Conservation (phyloP, 2,888 invertebrate genomes). For the Priocnemis perturbator region DNA sequence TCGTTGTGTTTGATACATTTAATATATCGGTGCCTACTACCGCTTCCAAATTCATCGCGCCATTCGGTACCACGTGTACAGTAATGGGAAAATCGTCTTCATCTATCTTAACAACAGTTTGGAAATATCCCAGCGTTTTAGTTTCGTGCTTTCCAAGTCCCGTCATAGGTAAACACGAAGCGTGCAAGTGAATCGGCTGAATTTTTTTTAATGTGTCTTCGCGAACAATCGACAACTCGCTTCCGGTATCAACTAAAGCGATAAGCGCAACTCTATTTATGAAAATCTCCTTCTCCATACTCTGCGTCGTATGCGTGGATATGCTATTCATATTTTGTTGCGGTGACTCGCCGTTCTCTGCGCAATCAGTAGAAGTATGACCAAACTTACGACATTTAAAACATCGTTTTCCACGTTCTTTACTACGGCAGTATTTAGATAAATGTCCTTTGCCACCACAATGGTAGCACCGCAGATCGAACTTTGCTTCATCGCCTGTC, state of each 20-base stretch:
- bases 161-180: constrained; percentile 10
- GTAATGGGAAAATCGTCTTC: constrained; percentile 18
- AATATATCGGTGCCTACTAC: constrained; percentile 36
- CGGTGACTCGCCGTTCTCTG: not conserved
- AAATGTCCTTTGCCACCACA: not conserved
- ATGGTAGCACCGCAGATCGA: not conserved
- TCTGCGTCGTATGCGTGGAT: not conserved
- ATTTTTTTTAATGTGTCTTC: constrained; percentile 12
- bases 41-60: constrained; percentile 20
- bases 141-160: constrained; percentile 23
- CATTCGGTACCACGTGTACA: constrained; percentile 32
- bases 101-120: constrained; percentile 19
- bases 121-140: constrained; percentile 22
- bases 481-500: not conserved
- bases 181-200: not conserved
- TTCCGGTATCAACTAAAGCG: constrained; percentile 1
- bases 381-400: constrained; percentile 29
- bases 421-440: constrained; percentile 19
- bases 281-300: not conserved
- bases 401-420: constrained; percentile 21
- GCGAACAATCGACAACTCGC: not conserved
- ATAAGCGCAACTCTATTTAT: not conserved
- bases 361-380: constrained; percentile 19
- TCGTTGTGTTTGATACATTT: constrained; percentile 12
- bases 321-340: not conserved